Conservation (phyloP, 1,140 invertebrate species). For the Cecropterus lyciades region DNA sequence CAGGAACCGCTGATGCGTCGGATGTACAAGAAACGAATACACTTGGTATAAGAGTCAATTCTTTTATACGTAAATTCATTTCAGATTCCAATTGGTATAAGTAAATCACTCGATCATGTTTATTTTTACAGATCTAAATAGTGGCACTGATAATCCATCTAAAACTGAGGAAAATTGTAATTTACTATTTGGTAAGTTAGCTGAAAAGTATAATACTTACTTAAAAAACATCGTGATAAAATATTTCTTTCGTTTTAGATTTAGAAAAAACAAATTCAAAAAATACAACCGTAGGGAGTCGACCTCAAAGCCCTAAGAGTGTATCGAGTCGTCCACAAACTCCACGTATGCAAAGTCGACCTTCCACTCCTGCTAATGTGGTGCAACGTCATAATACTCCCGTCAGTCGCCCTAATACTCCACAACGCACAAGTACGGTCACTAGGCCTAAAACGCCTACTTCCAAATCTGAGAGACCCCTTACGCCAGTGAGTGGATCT, state of each 20-base stretch:
- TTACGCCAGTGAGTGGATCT: constrained; percentile 31
- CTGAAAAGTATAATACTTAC: too few species aligned
- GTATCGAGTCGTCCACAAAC: constrained; percentile 58
- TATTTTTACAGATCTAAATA: constrained; percentile 10
- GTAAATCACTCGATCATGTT: too few species aligned
- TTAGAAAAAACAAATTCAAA: constrained; percentile 15
- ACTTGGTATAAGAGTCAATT: constrained; percentile 5
- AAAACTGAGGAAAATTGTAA: constrained; percentile 11
- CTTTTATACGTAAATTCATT: too few species aligned
- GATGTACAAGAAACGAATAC: constrained; percentile 3
- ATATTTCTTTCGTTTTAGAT: background rate
- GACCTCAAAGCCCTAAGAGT: constrained; percentile 60
- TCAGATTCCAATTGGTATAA: too few species aligned
- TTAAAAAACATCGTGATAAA: too few species aligned
- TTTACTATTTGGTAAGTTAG: too few species aligned
- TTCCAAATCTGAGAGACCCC: constrained; percentile 29
- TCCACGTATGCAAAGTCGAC: constrained; percentile 50
- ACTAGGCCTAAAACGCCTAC: constrained; percentile 44
- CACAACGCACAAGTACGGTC: constrained; percentile 37
- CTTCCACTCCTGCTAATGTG: constrained; percentile 48
- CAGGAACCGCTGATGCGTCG: background rate
- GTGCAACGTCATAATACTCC: constrained; percentile 35
- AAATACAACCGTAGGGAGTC: constrained; percentile 42
- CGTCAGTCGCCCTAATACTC: constrained; percentile 52
- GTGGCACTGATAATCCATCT: constrained; percentile 11